Percentiles rank a stretch among this genome's conserved stretches.
phyloP scores from a whole-genome alignment of 2,888 invertebrate genomes.

The Drosophila kuntzei region DNA sequence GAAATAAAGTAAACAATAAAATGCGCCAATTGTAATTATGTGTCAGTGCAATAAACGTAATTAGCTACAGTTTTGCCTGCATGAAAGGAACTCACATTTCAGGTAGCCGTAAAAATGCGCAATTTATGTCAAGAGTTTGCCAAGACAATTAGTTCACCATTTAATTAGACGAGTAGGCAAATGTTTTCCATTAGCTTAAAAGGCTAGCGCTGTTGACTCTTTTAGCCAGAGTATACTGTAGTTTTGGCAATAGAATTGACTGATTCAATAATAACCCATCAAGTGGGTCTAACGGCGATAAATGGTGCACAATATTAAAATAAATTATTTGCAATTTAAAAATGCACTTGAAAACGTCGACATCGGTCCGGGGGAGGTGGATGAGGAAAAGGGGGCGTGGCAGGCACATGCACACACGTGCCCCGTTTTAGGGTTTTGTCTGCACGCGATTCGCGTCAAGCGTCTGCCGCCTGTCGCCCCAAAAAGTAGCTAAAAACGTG shows the following conservation, averaged over 20 bases:
- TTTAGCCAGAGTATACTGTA: slow-evolving; percentile 38
- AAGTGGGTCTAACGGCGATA: slow-evolving; percentile 14
- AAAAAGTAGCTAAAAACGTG: slow-evolving; percentile 73
- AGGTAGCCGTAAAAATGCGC: slow-evolving; percentile 31
- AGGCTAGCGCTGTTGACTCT: background rate
- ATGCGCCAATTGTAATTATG: slow-evolving; percentile 68
- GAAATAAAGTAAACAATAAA: slow-evolving; percentile 70
- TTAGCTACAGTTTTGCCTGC: slow-evolving; percentile 46
- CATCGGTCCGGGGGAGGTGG: background rate
- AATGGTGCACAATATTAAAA: slow-evolving; percentile 38
- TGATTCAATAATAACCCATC: slow-evolving; percentile 61
- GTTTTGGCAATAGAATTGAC: slow-evolving; percentile 8
- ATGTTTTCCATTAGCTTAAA: slow-evolving; percentile 18
- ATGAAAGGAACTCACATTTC: background rate
- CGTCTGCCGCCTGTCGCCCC: slow-evolving; percentile 54
- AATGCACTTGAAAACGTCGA: slow-evolving; percentile 55
- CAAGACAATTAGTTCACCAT: slow-evolving; percentile 44
- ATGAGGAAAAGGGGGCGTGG: slow-evolving; percentile 12
- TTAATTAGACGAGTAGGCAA: slow-evolving; percentile 36
- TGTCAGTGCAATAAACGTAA: slow-evolving; percentile 55
- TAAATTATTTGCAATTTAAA: slow-evolving; percentile 59
- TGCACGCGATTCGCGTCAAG: slow-evolving; percentile 52
- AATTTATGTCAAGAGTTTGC: slow-evolving; percentile 40
- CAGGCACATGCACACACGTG: slow-evolving; percentile 61
- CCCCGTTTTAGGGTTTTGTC: slow-evolving; percentile 56